Percentiles rank a stretch among this genome's conserved stretches.
Evolutionary conservation across 2,113 vertebrate species (phyloP).

Genomic region (Vireo altiloquus): DNA sequence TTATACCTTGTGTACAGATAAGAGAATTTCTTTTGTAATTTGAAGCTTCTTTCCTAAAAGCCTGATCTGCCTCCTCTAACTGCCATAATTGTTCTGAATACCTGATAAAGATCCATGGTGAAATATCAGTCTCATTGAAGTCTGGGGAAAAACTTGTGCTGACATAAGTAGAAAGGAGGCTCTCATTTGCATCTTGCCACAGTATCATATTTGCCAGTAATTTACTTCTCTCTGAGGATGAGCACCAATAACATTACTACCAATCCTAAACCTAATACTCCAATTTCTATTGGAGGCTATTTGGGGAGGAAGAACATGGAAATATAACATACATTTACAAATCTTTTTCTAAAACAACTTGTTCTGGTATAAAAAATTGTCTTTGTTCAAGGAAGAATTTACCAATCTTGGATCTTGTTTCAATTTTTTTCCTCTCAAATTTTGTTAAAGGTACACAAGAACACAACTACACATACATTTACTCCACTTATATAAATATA

Average conservation of each 20-base stretch:
- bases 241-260: not conserved
- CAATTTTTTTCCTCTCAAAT: not conserved
- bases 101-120: not conserved
- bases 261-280: not conserved
- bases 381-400: not conserved
- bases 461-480: not conserved
- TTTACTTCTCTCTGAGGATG: not conserved
- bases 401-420: not conserved
- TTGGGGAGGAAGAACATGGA: not conserved
- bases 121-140: conserved; percentile 19
- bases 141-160: not conserved
- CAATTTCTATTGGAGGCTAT: not conserved
- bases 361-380: not conserved
- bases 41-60: conserved; percentile 15
- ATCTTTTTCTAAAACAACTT: not conserved
- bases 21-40: conserved; percentile 3
- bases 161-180: not conserved
- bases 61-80: not conserved
- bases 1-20: not conserved
- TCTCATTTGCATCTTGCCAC: not conserved
- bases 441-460: not conserved
- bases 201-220: not conserved
- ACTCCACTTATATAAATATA: not conserved
- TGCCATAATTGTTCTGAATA: not conserved
- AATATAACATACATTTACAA: not conserved